A percentile compares a stretch with the other conserved stretches of the same genome.
phyloP scores from a whole-genome alignment of 1,140 invertebrate genomes.

The Uloborus diversus region DNA sequence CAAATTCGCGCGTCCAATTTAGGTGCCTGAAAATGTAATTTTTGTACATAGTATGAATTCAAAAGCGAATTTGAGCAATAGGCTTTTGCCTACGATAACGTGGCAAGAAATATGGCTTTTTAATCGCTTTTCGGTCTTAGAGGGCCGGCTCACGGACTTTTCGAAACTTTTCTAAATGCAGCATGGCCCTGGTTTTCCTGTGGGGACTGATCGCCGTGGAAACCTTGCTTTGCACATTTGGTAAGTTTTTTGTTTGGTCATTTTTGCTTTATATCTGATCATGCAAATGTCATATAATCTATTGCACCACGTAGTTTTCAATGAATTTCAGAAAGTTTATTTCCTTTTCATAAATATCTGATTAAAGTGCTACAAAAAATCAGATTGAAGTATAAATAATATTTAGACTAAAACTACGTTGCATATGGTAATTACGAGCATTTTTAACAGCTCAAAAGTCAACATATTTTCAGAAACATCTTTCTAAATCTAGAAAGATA shows the following conservation, averaged over 20 bases:
- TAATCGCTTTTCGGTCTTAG: background rate
- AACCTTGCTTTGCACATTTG: conserved; percentile 26
- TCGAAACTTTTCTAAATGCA: conserved; percentile 4
- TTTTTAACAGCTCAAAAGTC: no score
- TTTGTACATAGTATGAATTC: background rate
- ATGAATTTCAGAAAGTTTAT: no score
- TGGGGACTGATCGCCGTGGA: conserved; percentile 25
- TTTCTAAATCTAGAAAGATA: no score
- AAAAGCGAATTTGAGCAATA: background rate
- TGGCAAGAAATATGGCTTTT: conserved; percentile 7
- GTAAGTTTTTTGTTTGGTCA: conserved; percentile 5
- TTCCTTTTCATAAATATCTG: no score
- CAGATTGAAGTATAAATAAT: no score
- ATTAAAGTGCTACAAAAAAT: no score
- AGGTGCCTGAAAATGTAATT: background rate
- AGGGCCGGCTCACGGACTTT: background rate
- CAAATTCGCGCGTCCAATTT: background rate
- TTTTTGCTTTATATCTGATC: background rate
- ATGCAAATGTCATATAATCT: no score
- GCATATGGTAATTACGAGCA: no score
- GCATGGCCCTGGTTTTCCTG: conserved; percentile 14
- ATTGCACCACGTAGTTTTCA: no score
- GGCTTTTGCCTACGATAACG: conserved; percentile 10
- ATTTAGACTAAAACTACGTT: no score
- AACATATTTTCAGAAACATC: no score